Evolutionary conservation across 1,140 invertebrate genomes (phyloP), one percentile per base, ranked within the genome.

Genomic region (Cardiocondyla obscurior): DNA sequence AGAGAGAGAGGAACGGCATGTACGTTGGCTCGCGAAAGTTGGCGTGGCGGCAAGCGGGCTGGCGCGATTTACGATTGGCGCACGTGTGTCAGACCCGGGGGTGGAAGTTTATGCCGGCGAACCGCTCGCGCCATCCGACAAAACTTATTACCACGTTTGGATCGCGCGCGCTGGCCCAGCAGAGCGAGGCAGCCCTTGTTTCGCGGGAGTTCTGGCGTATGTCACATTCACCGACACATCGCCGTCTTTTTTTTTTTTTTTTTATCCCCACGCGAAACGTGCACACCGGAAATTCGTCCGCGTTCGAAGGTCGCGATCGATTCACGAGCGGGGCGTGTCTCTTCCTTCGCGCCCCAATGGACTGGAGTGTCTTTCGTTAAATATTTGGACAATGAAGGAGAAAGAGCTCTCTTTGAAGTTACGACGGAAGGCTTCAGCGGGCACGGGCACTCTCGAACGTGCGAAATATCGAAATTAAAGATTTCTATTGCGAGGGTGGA

Each of bases 51-150:
- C 74, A 39, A 36, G 44, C 73, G 44, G 30, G 46, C 28, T 67
- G 84, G 70, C 81, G 76, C 83, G 87, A 87, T 85, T 87, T 89
- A 86, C 74, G 88, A 82, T 87, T 90, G 86, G 64, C 30, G 73
- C 88, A 89, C 88, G 85, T 87, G 88, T 84, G 85, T 83, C 76
- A 81, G 53, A 83, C 73, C 74, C 73, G 73, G 30, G 73, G 42
- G 57, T 53, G 49, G 30, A 82, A 88, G 46, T 88, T 88, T 83
- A 87, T 57, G 49, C 64, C 44, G 19, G 33, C 46, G 65, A 58
- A 79, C 30, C 64, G 64, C 67, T 69, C 72, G 25, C 39, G 30
- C 22, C 46, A 33, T 69, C 60, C 83, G 70, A 30, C 76, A 16
- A 83, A 88, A 87, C 87, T 85, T 67, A 55, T 67, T 73, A 46